A percentile compares a stretch with the other conserved stretches of the same genome.
Evolutionary conservation across 2,797 vertebrate species (phyloP).

Genomic region (Caiman crocodilus): DNA sequence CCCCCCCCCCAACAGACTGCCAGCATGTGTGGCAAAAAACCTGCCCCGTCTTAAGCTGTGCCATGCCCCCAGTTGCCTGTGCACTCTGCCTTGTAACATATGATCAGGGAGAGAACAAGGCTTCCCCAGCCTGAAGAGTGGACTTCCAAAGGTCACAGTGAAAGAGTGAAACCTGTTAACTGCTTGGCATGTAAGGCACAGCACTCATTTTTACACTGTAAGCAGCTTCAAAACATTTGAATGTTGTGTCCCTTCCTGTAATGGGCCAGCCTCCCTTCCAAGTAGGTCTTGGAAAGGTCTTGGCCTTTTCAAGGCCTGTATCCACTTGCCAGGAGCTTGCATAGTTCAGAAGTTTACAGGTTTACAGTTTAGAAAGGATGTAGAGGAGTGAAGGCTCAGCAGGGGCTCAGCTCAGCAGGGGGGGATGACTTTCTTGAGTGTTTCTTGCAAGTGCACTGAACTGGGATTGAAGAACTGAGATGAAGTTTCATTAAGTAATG

Average conservation of each 20-base stretch:
- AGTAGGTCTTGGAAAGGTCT: too few species aligned
- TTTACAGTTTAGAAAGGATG: too few species aligned
- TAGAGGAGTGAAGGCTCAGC: too few species aligned
- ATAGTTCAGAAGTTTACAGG: neutral
- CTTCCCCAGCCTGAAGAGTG: neutral
- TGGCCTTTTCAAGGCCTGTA: neutral
- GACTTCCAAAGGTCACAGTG: neutral
- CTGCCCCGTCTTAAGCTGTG: too few species aligned
- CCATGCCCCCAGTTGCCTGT: too few species aligned
- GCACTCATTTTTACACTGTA: neutral
- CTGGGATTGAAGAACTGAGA: neutral
- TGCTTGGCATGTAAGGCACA: neutral
- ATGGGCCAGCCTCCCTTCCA: neutral
- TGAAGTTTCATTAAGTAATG: neutral
- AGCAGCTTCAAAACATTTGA: neutral
- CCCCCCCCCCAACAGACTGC: too few species aligned
- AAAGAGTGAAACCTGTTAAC: neutral
- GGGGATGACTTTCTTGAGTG: neutral
- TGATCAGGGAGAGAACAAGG: neutral
- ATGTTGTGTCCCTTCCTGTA: neutral
- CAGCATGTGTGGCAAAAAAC: too few species aligned
- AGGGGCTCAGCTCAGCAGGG: too few species aligned
- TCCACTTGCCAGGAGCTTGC: rapidly evolving
- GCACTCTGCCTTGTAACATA: neutral
- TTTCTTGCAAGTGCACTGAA: constrained; percentile 8